phyloP scores from a whole-genome alignment of 2,113 vertebrate species.

The Datnioides undecimradiatus region DNA sequence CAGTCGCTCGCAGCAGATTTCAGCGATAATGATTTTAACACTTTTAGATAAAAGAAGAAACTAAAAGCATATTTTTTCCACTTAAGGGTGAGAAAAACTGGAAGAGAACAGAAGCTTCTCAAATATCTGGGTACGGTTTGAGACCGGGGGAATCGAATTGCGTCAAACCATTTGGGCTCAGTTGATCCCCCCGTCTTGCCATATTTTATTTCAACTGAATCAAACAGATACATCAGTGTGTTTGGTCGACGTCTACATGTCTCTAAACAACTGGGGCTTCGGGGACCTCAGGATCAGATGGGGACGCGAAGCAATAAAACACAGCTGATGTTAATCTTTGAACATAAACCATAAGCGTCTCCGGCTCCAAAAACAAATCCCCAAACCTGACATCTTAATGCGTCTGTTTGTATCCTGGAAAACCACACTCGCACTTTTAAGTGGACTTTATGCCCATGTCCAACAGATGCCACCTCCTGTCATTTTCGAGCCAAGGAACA shows the following conservation, averaged over 20 bases:
- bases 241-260: background rate
- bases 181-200: background rate
- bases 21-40: background rate
- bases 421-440: background rate
- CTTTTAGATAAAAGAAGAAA: background rate
- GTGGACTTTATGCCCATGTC: background rate
- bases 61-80: background rate
- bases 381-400: background rate
- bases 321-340: slow-evolving; percentile 31
- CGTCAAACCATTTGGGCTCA: background rate
- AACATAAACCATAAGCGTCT: slow-evolving; percentile 42
- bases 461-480: slow-evolving; percentile 6
- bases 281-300: slow-evolving; percentile 46
- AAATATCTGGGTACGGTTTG: background rate
- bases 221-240: slow-evolving; percentile 13
- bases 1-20: background rate
- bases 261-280: slow-evolving; percentile 4
- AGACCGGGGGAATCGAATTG: background rate
- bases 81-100: background rate
- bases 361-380: slow-evolving; percentile 13
- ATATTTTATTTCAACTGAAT: background rate
- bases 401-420: slow-evolving; percentile 10
- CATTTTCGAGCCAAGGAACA: slow-evolving; percentile 10
- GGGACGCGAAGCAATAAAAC: slow-evolving; percentile 41
- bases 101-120: background rate